These are phyloP conservation scores for Corbicula japonica DNA, from an alignment of 2,888 invertebrate species.

Conservation along the genomic window DNA sequence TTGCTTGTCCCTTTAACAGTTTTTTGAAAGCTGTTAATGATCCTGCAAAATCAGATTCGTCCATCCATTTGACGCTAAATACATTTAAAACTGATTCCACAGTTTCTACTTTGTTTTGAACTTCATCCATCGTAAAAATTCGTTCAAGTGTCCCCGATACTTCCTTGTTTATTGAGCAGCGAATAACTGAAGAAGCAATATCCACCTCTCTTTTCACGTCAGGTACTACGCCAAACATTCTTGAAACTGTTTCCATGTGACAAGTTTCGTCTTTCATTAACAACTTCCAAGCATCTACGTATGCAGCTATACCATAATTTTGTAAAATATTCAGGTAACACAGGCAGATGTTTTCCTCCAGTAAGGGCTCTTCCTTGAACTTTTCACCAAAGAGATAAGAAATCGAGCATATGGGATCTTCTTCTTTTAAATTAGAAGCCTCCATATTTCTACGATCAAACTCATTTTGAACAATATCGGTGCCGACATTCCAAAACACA, in stretches of 20 bases:
- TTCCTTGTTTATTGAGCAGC: not conserved
- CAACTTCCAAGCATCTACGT: too few relatives aligned
- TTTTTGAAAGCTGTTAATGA: conserved; percentile 35
- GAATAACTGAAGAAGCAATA: conserved; percentile 22
- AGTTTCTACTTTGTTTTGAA: conserved; percentile 2
- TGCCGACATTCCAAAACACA: conserved; percentile 26
- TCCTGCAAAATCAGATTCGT: conserved; percentile 18
- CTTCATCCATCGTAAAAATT: conserved; percentile 1
- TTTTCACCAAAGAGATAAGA: not conserved
- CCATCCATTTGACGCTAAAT: conserved; percentile 1
- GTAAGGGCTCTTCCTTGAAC: not conserved
- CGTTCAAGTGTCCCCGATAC: not conserved
- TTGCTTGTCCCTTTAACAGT: conserved; percentile 16
- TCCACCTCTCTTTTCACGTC: conserved; percentile 42
- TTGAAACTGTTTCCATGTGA: conserved; percentile 2
- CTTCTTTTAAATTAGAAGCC: not conserved
- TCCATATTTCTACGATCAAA: not conserved
- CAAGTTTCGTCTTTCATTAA: too few relatives aligned
- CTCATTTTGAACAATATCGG: not conserved
- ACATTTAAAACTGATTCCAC: not conserved
- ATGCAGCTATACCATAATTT: too few relatives aligned
- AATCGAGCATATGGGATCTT: conserved; percentile 5
- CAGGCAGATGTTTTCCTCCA: not conserved
- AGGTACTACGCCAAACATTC: conserved; percentile 26
- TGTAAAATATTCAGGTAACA: not conserved